Evolutionary conservation across 2,113 vertebrate genomes (phyloP), one percentile per base, ranked within the genome.

Genomic region (Nycticebus coucang): DNA sequence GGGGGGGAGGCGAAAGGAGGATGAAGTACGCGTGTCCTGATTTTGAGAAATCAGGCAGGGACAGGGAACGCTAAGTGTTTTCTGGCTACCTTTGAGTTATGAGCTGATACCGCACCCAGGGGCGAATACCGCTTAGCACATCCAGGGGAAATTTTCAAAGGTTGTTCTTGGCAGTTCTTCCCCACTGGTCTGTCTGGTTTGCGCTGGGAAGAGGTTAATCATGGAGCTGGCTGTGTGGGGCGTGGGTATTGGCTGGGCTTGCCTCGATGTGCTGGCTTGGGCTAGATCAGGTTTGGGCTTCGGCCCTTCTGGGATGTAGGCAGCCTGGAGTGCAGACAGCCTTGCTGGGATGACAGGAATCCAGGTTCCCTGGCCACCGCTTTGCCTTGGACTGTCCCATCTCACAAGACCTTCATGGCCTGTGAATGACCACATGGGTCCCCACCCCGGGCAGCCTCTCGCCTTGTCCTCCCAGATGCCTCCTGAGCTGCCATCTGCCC

Each of bases 21-120:
- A 18, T 33, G 10, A 1, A 24, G 80, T 26, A 74, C 75, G 74
- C 69, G n/a, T 64, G 95, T 91, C 95, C 93, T 94, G 93, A 64
- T 98, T 97, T 93, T 87, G 68, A 94, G 94, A 95, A 83, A 78
- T 41, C 13, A 26, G 77, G 59, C 26, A 74, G 41, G 80, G 35
- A 33, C 53, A 4, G 26, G 6, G 64, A 19, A 4, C 15, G 26
- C 37, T 15, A 2, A 60, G 55, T 53, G 37, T 78, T 62, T 91
- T 41, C 37, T 45, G 35, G 83, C 59, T 64, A 7, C 4, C 68
- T 45, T 88, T 66, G 77, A 60, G 57, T 66, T 45, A 10, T 30
- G 89, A 90, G 92, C 9, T 8, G 5, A 4, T 15, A 28, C 68
- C 18, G 64, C 62, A 6, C 50, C 15, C 45, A 17, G 5, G 53